Conservation (phyloP, 2,797 vertebrate species). For the Orientallactaga sibirica region DNA sequence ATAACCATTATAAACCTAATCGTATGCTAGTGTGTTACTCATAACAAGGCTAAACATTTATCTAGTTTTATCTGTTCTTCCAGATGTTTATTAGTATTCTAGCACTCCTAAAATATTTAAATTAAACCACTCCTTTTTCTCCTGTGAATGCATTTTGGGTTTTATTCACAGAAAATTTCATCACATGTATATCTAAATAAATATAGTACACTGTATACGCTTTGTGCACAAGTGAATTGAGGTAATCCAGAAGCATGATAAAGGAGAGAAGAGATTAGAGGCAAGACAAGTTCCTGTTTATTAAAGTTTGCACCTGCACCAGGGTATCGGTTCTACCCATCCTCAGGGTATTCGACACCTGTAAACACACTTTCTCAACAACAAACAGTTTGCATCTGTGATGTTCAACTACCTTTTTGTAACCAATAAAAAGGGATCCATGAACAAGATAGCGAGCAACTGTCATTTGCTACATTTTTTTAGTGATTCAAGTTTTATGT, state of each 20-base stretch:
- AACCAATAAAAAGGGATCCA: conserved; percentile 71
- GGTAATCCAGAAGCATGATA: conserved; percentile 79
- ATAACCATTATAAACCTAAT: conserved; percentile 89
- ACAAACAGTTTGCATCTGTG: conserved; percentile 81
- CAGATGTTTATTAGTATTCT: conserved; percentile 89
- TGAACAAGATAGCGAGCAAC: conserved; percentile 65
- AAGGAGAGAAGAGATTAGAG: conserved; percentile 84
- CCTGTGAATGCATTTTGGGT: conserved; percentile 77
- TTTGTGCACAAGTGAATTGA: conserved; percentile 82
- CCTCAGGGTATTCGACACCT: conserved; percentile 79
- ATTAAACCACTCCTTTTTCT: conserved; percentile 82
- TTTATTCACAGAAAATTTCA: conserved; percentile 80
- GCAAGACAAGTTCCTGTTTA: conserved; percentile 83
- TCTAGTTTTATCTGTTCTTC: conserved; percentile 87
- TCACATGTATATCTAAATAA: conserved; percentile 71
- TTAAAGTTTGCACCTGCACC: conserved; percentile 83
- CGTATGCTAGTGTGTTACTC: conserved; percentile 88
- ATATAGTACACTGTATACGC: conserved; percentile 77
- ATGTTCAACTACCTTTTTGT: conserved; percentile 61
- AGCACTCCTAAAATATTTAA: conserved; percentile 81
- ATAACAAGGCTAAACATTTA: conserved; percentile 89
- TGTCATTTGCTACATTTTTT: conserved; percentile 72
- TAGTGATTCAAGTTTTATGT: conserved; percentile 70
- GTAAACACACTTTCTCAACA: conserved; percentile 81
- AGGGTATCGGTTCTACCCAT: conserved; percentile 65